Conservation (phyloP, 1,140 invertebrate genomes). For the Bathynomus jamesi region DNA sequence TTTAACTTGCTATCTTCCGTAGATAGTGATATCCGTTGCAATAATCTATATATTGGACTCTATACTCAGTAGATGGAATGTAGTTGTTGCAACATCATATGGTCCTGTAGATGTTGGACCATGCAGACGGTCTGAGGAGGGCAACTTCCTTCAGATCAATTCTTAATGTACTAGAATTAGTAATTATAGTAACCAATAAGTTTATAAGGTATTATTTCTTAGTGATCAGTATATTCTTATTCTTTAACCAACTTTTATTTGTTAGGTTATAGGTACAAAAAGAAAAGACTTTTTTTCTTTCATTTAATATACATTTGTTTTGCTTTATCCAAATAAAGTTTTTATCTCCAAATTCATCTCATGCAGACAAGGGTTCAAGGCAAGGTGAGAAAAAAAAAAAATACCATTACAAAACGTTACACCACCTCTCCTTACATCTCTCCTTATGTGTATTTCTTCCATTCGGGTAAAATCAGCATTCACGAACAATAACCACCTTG, state of each 20-base stretch:
- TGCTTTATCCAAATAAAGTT: neutral
- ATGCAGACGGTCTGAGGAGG: too few species aligned
- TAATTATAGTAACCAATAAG: neutral
- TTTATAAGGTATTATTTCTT: too few species aligned
- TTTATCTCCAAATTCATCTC: neutral
- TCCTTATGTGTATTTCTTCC: too few species aligned
- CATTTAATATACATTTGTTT: too few species aligned
- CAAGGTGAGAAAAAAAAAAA: neutral
- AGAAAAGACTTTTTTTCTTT: neutral
- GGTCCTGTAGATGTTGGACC: too few species aligned
- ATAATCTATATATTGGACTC: neutral
- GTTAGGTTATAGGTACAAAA: neutral
- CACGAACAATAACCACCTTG: neutral
- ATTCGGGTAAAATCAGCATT: too few species aligned
- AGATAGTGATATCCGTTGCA: neutral
- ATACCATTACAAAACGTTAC: too few species aligned
- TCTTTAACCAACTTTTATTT: neutral
- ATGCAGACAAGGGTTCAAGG: neutral
- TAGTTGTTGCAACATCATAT: conserved; percentile 1
- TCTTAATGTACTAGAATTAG: neutral
- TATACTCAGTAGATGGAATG: neutral
- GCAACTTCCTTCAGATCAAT: too few species aligned
- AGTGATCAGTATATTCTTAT: too few species aligned
- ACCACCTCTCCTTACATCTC: too few species aligned
- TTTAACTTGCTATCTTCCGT: too few species aligned